These are phyloP conservation scores for Australoheros scitulus DNA, from an alignment of 2,113 vertebrate genomes.

Conservation along the genomic window DNA sequence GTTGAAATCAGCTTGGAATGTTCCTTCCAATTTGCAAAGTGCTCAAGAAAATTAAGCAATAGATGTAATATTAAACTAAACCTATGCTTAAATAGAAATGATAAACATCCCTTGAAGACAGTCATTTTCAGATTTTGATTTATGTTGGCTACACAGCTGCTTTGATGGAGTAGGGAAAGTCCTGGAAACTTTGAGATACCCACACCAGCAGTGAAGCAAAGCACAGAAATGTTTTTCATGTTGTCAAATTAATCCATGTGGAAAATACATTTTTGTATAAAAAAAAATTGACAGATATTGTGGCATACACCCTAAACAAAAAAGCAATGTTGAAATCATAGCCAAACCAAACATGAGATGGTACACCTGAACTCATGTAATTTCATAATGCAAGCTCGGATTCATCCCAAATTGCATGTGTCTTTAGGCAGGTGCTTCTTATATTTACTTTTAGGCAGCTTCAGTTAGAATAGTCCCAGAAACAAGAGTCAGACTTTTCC, in stretches of 20 bases:
- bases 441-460: not conserved
- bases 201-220: not conserved
- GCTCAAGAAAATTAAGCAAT: not conserved
- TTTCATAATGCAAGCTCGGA: not conserved
- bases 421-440: not conserved
- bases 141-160: not conserved
- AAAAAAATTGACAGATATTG: not conserved
- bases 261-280: not conserved
- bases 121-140: not conserved
- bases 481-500: not conserved
- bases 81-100: not conserved
- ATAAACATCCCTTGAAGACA: not conserved
- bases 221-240: not conserved
- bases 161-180: not conserved
- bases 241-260: not conserved
- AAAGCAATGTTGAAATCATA: not conserved
- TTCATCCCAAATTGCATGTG: not conserved
- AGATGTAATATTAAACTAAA: not conserved
- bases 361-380: too few relatives aligned
- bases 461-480: not conserved
- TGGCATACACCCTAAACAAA: not conserved
- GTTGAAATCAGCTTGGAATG: not conserved
- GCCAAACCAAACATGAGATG: too few relatives aligned
- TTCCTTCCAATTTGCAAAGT: not conserved
- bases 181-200: not conserved